phyloP scores from a whole-genome alignment of 1,140 invertebrate genomes.

The Drosophila oshimai region DNA sequence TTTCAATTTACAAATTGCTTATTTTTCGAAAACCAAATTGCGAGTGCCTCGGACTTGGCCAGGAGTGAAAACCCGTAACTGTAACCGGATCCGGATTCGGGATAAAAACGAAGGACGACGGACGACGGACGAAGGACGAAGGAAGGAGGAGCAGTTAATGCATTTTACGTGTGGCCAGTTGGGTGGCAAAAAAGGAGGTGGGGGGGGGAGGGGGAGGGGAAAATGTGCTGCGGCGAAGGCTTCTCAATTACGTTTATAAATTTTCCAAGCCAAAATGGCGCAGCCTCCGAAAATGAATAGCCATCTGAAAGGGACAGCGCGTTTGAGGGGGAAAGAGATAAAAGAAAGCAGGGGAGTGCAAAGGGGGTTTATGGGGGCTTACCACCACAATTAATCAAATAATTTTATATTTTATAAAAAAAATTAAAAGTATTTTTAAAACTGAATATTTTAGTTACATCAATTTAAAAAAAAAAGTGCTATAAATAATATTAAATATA shows the following conservation, averaged over 20 bases:
- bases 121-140: too few relatives aligned
- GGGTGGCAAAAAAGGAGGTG: conserved; percentile 9
- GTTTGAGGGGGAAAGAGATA: background rate
- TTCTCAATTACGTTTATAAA: conserved; percentile 76
- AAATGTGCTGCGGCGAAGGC: conserved; percentile 30
- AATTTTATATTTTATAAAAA: too few relatives aligned
- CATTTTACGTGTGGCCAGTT: conserved; percentile 76
- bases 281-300: conserved; percentile 64
- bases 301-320: conserved; percentile 3
- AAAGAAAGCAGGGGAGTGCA: background rate
- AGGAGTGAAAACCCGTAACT: conserved; percentile 17
- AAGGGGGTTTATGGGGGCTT: background rate
- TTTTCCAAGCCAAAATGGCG: conserved; percentile 72
- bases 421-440: too few relatives aligned
- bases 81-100: conserved; percentile 40
- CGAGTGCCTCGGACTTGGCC: conserved; percentile 71
- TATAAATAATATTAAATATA: too few relatives aligned
- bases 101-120: too few relatives aligned
- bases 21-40: conserved; percentile 79
- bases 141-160: conserved; percentile 64
- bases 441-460: too few relatives aligned
- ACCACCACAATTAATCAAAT: too few relatives aligned
- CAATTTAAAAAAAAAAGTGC: too few relatives aligned
- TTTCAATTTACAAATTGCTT: conserved; percentile 82
- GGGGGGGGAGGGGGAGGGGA: background rate